These are phyloP conservation scores for Myotis daubentonii DNA, from an alignment of 2,797 vertebrate genomes.

Conservation along the genomic window DNA sequence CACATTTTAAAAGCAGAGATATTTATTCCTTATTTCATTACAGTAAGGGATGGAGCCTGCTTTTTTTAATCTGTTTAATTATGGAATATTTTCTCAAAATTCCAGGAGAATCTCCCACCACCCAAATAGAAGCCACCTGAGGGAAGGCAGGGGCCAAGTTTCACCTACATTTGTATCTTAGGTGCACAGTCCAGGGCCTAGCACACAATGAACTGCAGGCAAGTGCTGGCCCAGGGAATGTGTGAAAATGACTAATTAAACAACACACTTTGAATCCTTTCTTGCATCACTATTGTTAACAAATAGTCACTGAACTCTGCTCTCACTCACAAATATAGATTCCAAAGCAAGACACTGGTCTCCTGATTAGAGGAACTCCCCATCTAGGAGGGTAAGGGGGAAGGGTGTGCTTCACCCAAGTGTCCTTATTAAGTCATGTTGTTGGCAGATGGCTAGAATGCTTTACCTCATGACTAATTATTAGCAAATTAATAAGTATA, in stretches of 20 bases:
- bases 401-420: neutral
- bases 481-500: neutral
- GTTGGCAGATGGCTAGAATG: too few species aligned
- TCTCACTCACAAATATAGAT: neutral
- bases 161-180: neutral
- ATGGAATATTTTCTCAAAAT: conserved; percentile 7
- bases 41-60: neutral
- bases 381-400: too few species aligned
- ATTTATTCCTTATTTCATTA: neutral
- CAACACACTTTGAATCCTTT: neutral
- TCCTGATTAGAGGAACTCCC: neutral
- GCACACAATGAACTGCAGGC: fast-evolving
- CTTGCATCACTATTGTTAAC: neutral
- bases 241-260: neutral
- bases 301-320: neutral
- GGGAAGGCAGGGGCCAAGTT: neutral
- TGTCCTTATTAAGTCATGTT: neutral
- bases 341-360: neutral
- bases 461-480: neutral
- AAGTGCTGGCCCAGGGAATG: neutral
- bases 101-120: too few species aligned
- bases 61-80: neutral
- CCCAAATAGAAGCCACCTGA: neutral
- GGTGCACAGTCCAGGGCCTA: neutral
- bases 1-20: neutral